Evolutionary conservation across 30 jellyfish, hydroid and myxozoan species (phyloP).

Genomic region (Turritopsis dohrnii): DNA sequence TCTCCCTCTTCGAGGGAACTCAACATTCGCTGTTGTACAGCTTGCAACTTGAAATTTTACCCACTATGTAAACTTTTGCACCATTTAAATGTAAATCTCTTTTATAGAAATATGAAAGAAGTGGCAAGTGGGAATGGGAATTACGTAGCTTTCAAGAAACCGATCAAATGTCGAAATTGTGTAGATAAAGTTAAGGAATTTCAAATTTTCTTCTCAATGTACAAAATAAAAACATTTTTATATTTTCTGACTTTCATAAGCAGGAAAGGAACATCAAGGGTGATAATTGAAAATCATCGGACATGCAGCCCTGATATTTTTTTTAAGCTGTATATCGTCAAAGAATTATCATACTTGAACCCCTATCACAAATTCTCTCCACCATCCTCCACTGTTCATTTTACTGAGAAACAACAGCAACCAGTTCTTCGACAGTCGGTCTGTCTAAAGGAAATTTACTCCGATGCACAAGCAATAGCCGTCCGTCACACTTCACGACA

Average conservation of each 20-base stretch:
- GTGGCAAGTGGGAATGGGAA: too few relatives aligned
- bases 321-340: background rate
- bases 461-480: slow-evolving; percentile 37
- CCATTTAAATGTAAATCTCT: too few relatives aligned
- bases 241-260: background rate
- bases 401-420: slow-evolving; percentile 10
- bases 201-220: too few relatives aligned
- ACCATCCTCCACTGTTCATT: background rate
- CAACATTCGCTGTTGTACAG: too few relatives aligned
- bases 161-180: too few relatives aligned
- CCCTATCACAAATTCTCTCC: background rate
- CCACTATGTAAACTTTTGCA: too few relatives aligned
- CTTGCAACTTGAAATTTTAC: too few relatives aligned
- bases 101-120: too few relatives aligned
- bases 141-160: too few relatives aligned
- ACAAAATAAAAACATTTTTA: too few relatives aligned
- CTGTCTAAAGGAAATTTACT: slow-evolving; percentile 63
- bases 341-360: background rate
- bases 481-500: slow-evolving; percentile 38
- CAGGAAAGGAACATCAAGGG: background rate
- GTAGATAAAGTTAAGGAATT: too few relatives aligned
- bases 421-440: slow-evolving; percentile 33
- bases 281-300: background rate
- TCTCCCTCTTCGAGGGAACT: too few relatives aligned
- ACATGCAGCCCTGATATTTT: background rate